A percentile compares a stretch with the other conserved stretches of the same genome.
phyloP scores from a whole-genome alignment of 2,888 invertebrate genomes.

The Aelia acuminata region DNA sequence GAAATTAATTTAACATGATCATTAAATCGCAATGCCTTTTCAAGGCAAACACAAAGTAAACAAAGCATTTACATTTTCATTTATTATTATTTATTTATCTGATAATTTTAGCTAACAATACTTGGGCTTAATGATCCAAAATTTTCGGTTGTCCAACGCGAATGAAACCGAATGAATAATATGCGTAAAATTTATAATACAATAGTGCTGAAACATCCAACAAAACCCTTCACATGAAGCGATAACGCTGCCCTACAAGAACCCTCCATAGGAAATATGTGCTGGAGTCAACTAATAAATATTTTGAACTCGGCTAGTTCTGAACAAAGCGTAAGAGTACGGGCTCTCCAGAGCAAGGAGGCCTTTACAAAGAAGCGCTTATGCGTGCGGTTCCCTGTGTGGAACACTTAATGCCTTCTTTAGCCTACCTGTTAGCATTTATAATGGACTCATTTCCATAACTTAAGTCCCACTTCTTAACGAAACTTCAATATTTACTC shows the following conservation, averaged over 20 bases:
- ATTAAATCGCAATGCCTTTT: neutral
- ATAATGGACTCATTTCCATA: slow-evolving; percentile 38
- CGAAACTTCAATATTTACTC: slow-evolving; percentile 5
- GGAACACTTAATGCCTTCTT: slow-evolving; percentile 8
- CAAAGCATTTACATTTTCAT: too few species aligned
- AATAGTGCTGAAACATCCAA: too few species aligned
- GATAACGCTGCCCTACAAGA: neutral
- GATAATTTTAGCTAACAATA: too few species aligned
- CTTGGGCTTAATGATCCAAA: too few species aligned
- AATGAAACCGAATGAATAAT: too few species aligned
- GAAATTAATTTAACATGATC: neutral
- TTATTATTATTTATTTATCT: too few species aligned
- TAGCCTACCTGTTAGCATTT: slow-evolving; percentile 36
- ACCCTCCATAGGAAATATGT: neutral
- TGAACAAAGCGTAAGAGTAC: slow-evolving; percentile 19
- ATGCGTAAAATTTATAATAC: too few species aligned
- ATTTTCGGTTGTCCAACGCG: too few species aligned
- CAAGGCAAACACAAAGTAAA: too few species aligned
- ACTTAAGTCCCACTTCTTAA: neutral
- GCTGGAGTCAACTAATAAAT: slow-evolving; percentile 17
- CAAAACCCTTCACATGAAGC: neutral
- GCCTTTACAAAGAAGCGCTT: slow-evolving; percentile 18
- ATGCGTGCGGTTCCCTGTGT: neutral
- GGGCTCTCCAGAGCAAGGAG: neutral
- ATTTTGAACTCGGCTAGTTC: slow-evolving; percentile 26